phyloP scores from a whole-genome alignment of 2,888 invertebrate genomes.

The Andrena bicolor region DNA sequence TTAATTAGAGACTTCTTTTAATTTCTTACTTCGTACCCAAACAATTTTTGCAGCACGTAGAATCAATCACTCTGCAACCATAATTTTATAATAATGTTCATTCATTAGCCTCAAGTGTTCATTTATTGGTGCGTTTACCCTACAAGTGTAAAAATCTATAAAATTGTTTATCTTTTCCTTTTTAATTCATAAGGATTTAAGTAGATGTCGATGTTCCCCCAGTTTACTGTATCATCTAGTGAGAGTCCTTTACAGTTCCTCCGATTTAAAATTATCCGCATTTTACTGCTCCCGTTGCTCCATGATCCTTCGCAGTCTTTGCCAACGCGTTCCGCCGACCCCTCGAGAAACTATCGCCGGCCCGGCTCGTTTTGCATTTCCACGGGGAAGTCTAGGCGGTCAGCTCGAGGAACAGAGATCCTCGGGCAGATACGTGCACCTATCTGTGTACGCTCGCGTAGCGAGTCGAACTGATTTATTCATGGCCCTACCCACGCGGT shows the following conservation, averaged over 20 bases:
- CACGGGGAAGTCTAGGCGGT: constrained; percentile 2
- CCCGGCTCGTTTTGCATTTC: constrained; percentile 23
- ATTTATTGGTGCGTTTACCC: no score
- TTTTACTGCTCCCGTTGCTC: neutral
- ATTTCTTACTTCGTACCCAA: no score
- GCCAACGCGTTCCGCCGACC: neutral
- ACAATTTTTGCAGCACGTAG: no score
- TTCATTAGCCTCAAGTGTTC: no score
- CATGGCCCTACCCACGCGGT: constrained; percentile 73
- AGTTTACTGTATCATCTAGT: no score
- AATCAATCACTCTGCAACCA: no score
- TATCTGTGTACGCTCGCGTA: constrained; percentile 47
- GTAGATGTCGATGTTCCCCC: no score
- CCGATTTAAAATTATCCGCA: neutral
- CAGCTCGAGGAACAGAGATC: constrained; percentile 48
- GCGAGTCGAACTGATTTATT: constrained; percentile 74
- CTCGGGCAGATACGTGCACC: constrained; percentile 41
- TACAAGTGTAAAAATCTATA: no score
- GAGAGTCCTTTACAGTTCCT: neutral
- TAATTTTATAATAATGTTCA: no score
- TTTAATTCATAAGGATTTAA: no score
- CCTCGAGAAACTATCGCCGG: constrained; percentile 7
- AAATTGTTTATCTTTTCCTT: no score
- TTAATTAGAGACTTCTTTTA: no score
- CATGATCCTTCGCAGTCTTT: neutral